Percentiles rank a stretch among this genome's conserved stretches.
Evolutionary conservation across 2,113 vertebrate species (phyloP).

Genomic region (Drymodes brunneopygia): DNA sequence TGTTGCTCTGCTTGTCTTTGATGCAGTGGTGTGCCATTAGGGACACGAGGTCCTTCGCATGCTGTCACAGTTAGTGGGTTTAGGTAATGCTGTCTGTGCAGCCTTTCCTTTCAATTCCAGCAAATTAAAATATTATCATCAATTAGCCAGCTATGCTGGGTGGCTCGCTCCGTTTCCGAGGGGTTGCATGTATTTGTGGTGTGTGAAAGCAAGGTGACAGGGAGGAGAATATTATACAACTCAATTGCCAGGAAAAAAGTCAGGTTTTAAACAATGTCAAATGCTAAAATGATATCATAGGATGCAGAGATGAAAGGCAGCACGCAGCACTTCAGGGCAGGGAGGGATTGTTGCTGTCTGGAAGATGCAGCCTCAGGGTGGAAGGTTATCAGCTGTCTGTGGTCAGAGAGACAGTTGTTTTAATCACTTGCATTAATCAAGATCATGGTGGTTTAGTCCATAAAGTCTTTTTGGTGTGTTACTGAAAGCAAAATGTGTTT

Average conservation of each 20-base stretch:
- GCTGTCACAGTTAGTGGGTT: constrained; percentile 28
- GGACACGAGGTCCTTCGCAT: constrained; percentile 33
- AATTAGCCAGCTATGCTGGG: constrained; percentile 7
- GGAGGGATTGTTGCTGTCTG: background rate
- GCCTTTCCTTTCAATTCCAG: background rate
- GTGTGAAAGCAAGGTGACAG: background rate
- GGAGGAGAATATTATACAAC: background rate
- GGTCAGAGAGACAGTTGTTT: background rate
- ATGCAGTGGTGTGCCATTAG: constrained; percentile 42
- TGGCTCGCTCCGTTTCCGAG: background rate
- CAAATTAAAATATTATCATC: constrained; percentile 51
- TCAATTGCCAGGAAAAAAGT: background rate
- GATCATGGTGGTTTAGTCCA: background rate
- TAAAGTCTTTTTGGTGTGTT: background rate
- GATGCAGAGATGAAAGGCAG: background rate
- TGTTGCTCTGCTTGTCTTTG: constrained; percentile 55
- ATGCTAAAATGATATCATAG: background rate
- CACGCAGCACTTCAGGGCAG: background rate
- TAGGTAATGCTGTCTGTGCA: constrained; percentile 3
- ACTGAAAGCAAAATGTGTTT: background rate
- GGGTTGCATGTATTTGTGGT: background rate
- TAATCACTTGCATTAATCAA: background rate
- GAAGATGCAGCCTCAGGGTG: background rate
- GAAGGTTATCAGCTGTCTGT: background rate
- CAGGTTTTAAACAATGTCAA: background rate